Evolutionary conservation across 2,113 vertebrate species (phyloP).

Genomic region (Oceanodroma tethys): DNA sequence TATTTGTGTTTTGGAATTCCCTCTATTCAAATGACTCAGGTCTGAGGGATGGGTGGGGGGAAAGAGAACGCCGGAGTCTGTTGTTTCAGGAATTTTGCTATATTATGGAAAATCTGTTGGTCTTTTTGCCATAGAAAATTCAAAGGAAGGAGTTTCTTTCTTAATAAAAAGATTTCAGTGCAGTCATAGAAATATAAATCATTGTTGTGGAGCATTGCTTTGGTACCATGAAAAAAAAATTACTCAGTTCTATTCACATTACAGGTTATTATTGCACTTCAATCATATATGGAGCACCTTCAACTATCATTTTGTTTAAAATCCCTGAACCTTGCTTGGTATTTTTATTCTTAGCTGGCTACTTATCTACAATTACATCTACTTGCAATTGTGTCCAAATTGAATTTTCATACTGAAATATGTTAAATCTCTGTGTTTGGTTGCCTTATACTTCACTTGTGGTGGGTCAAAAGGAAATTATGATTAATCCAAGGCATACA

Average conservation of each 20-base stretch:
- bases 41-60: background rate
- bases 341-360: background rate
- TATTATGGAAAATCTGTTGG: background rate
- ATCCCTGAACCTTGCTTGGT: background rate
- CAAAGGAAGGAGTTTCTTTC: background rate
- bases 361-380: background rate
- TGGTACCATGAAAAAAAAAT: background rate
- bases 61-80: background rate
- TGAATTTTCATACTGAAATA: background rate
- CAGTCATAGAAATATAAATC: background rate
- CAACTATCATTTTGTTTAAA: background rate
- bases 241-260: background rate
- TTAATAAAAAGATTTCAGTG: background rate
- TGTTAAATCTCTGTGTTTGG: background rate
- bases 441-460: background rate
- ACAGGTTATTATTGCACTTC: background rate
- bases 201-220: background rate
- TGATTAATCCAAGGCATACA: background rate
- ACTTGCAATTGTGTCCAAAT: background rate
- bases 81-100: background rate
- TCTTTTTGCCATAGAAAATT: background rate
- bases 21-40: conserved; percentile 3
- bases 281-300: background rate
- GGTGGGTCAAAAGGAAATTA: background rate
- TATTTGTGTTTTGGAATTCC: conserved; percentile 34